A percentile compares a stretch with the other conserved stretches of the same genome.
Evolutionary conservation across 2,888 invertebrate genomes (phyloP).

Genomic region (Reticulitermes lucifugus): DNA sequence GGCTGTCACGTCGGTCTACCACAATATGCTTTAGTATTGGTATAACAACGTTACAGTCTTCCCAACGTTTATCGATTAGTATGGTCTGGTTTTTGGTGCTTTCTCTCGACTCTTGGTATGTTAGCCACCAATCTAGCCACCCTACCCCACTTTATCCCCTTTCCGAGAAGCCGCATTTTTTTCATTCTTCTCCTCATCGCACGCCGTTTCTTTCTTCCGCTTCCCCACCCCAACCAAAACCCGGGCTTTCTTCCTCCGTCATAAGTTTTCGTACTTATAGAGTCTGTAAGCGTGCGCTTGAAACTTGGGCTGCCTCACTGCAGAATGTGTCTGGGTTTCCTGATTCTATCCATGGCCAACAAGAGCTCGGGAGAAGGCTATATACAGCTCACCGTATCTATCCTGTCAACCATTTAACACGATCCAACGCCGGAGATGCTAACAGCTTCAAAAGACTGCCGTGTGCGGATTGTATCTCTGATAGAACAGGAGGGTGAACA

Average conservation of each 20-base stretch:
- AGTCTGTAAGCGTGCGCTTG: conserved; percentile 32
- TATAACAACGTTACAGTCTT: background rate
- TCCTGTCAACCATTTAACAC: background rate
- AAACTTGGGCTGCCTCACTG: conserved; percentile 18
- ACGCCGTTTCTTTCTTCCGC: background rate
- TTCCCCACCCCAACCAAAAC: background rate
- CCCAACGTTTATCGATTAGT: conserved; percentile 49
- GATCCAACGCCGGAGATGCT: background rate
- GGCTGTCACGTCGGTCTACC: too few species aligned
- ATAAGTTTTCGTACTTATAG: conserved; percentile 35
- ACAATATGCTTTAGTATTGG: background rate
- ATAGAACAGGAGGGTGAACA: background rate
- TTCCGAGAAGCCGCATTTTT: background rate
- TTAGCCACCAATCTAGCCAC: background rate
- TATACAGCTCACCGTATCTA: background rate
- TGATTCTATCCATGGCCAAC: background rate
- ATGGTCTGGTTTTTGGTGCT: conserved; percentile 22
- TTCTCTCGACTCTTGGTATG: conserved; percentile 1
- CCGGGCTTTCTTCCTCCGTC: conserved; percentile 9
- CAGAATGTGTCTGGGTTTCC: conserved; percentile 6
- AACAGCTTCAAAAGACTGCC: background rate
- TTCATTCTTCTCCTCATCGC: conserved; percentile 7
- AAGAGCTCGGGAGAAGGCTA: too few species aligned
- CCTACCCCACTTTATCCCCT: background rate
- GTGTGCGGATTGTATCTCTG: background rate